Percentiles rank a stretch among this genome's conserved stretches.
These are phyloP conservation scores for Machimus rusticus DNA, from an alignment of 2,888 invertebrate genomes.

Conservation along the genomic window DNA sequence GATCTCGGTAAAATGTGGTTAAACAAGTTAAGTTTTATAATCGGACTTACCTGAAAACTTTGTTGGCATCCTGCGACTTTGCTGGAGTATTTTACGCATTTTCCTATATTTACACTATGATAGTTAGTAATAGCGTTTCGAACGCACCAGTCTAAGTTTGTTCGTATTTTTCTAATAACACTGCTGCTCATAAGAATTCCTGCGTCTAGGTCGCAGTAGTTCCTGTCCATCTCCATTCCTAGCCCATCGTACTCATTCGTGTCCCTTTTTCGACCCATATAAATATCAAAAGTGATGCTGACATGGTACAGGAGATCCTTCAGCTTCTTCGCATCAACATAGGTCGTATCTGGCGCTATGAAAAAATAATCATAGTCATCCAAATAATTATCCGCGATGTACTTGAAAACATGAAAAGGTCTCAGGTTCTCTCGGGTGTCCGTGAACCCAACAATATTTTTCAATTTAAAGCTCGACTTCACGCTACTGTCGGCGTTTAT, in stretches of 20 bases:
- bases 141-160: constrained; percentile 87
- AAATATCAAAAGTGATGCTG: constrained; percentile 85
- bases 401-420: constrained; percentile 88
- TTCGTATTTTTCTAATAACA: constrained; percentile 78
- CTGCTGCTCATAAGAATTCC: constrained; percentile 90
- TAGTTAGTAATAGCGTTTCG: constrained; percentile 83
- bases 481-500: constrained; percentile 69
- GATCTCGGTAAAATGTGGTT: neutral
- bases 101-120: constrained; percentile 87
- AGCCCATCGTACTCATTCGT: constrained; percentile 67
- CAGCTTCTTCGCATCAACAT: constrained; percentile 81
- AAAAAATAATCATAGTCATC: constrained; percentile 94
- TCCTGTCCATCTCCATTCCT: constrained; percentile 61
- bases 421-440: constrained; percentile 78
- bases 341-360: constrained; percentile 83
- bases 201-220: constrained; percentile 70
- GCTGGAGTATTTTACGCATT: constrained; percentile 70
- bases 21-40: neutral
- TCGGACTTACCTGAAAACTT: constrained; percentile 60
- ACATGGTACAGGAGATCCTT: constrained; percentile 76
- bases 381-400: constrained; percentile 86
- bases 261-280: constrained; percentile 72
- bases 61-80: constrained; percentile 61
- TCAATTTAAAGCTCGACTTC: constrained; percentile 67
- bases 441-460: constrained; percentile 86